Percentiles rank a stretch among this genome's conserved stretches.
Evolutionary conservation across 2,888 invertebrate genomes (phyloP).

Genomic region (Rhynchonema sp.): DNA sequence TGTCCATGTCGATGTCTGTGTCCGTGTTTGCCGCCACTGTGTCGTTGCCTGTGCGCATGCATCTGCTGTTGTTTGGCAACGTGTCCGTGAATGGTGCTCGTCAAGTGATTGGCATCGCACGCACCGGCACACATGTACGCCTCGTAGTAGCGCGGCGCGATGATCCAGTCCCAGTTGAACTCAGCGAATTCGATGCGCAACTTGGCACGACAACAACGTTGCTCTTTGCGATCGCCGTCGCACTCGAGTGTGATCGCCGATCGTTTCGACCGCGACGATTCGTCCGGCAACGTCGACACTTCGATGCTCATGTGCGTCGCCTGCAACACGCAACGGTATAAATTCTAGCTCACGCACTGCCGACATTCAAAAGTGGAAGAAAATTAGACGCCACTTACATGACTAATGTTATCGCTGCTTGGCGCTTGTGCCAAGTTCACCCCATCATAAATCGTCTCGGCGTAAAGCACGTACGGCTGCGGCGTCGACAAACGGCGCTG

Average conservation of each 20-base stretch:
- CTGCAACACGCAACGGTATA: neutral
- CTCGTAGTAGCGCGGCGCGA: slow-evolving; percentile 74
- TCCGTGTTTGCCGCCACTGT: neutral
- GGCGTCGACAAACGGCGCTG: neutral
- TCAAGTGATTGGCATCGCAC: neutral
- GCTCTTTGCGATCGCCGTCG: neutral
- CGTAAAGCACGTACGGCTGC: neutral
- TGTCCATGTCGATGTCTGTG: neutral
- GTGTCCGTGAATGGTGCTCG: neutral
- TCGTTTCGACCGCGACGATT: neutral
- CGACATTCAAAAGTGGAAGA: neutral
- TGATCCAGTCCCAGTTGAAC: slow-evolving; percentile 90
- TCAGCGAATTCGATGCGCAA: slow-evolving; percentile 56
- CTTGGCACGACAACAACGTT: neutral
- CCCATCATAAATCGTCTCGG: neutral
- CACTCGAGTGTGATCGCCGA: neutral
- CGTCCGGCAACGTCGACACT: neutral
- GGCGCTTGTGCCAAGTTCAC: neutral
- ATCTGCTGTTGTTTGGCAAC: neutral
- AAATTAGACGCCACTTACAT: neutral
- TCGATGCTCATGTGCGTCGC: neutral
- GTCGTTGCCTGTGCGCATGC: neutral
- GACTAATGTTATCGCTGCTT: neutral
- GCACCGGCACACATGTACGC: slow-evolving; percentile 76
- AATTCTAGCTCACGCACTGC: neutral